Percentiles rank a stretch among this genome's conserved stretches.
phyloP scores from a whole-genome alignment of 2,888 invertebrate genomes.

The Apamea anceps region DNA sequence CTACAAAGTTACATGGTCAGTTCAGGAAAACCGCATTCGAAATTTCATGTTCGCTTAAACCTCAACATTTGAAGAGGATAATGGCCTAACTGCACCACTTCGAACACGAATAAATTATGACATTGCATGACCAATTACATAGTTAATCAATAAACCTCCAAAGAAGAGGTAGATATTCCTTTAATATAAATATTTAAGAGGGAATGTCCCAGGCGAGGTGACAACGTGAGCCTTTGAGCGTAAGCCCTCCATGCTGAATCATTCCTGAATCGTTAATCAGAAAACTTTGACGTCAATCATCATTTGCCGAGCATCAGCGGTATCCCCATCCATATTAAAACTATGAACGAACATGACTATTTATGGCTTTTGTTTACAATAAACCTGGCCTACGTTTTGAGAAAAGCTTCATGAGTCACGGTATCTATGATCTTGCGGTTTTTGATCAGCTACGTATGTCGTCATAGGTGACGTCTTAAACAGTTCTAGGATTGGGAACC shows the following conservation, averaged over 20 bases:
- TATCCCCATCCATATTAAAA: conserved; percentile 1
- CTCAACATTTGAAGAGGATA: conserved; percentile 14
- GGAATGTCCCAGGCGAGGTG: not conserved
- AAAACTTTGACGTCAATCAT: conserved; percentile 38
- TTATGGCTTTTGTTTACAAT: conserved; percentile 42
- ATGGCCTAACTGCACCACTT: conserved; percentile 3
- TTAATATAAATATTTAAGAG: not conserved
- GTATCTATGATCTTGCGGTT: conserved; percentile 17
- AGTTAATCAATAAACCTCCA: not conserved
- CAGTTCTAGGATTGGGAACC: conserved; percentile 30
- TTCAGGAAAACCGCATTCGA: conserved; percentile 39
- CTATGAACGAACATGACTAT: conserved; percentile 28
- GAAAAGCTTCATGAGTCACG: conserved; percentile 44
- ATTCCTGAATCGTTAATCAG: conserved; percentile 23
- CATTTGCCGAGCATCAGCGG: conserved; percentile 11
- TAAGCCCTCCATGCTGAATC: conserved; percentile 21
- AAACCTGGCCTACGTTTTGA: conserved; percentile 29
- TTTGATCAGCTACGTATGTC: conserved; percentile 11
- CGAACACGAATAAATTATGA: not conserved
- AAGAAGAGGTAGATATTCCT: not conserved
- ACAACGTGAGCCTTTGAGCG: conserved; percentile 35
- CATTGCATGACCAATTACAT: not conserved
- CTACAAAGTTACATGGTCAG: not conserved
- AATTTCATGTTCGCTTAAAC: conserved; percentile 24
- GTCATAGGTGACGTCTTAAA: conserved; percentile 48